Percentiles rank a stretch among this genome's conserved stretches.
These are phyloP conservation scores for Hipparchia semele DNA, from an alignment of 2,888 invertebrate species.

Conservation along the genomic window DNA sequence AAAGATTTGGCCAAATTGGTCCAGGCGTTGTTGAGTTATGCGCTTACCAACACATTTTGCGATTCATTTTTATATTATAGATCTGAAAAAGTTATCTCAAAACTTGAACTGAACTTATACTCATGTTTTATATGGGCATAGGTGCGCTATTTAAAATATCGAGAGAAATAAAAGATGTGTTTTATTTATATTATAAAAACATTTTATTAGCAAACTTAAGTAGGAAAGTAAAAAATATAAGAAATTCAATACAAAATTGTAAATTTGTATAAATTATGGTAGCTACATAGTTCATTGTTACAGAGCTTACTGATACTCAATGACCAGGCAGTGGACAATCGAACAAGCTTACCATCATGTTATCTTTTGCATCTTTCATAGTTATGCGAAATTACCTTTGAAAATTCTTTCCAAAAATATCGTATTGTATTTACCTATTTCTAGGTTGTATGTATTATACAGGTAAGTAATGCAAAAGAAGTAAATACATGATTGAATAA, in stretches of 20 bases:
- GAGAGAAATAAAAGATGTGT: slow-evolving; percentile 37
- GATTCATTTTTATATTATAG: too few relatives aligned
- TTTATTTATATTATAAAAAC: slow-evolving; percentile 68
- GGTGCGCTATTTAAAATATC: slow-evolving; percentile 2
- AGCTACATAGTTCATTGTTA: slow-evolving; percentile 63
- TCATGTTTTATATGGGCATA: neutral
- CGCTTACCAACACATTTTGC: too few relatives aligned
- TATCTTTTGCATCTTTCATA: slow-evolving; percentile 27
- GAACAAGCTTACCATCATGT: slow-evolving; percentile 15
- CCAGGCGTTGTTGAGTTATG: too few relatives aligned
- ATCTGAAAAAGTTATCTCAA: too few relatives aligned
- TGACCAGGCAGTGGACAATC: slow-evolving; percentile 31
- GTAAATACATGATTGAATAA: slow-evolving; percentile 5
- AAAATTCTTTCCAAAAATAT: neutral
- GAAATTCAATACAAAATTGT: slow-evolving; percentile 79
- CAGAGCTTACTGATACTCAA: slow-evolving; percentile 50
- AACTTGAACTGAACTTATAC: neutral
- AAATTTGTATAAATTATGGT: slow-evolving; percentile 76
- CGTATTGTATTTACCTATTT: neutral
- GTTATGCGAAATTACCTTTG: neutral
- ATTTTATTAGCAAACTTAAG: slow-evolving; percentile 83
- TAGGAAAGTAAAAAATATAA: slow-evolving; percentile 83
- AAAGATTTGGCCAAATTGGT: too few relatives aligned
- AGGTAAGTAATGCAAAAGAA: slow-evolving; percentile 20
- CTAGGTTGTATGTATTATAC: neutral